Conservation (phyloP, 1,140 invertebrate genomes). For the Heliconius eleuchia region DNA sequence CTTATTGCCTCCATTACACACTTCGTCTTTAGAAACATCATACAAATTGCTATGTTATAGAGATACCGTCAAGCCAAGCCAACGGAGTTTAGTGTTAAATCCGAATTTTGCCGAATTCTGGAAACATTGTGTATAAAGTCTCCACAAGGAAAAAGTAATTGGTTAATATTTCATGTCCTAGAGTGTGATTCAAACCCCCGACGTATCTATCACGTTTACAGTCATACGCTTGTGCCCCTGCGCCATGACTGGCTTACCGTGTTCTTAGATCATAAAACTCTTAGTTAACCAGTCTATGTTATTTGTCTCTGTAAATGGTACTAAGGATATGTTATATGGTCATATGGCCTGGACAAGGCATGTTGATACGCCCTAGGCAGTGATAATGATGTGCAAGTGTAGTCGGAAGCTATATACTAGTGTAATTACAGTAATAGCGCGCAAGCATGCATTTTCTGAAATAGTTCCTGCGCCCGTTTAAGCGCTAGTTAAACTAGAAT, state of each 20-base stretch:
- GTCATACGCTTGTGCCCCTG: too few species aligned
- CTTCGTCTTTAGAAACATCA: conserved; percentile 19
- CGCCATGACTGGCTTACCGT: neutral
- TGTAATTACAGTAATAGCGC: conserved; percentile 25
- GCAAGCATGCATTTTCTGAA: conserved; percentile 29
- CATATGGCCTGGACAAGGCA: conserved; percentile 30
- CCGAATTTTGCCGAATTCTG: too few species aligned
- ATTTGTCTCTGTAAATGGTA: conserved; percentile 52
- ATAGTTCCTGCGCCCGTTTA: conserved; percentile 18
- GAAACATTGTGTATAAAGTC: too few species aligned
- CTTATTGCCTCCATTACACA: conserved; percentile 50
- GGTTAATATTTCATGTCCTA: too few species aligned
- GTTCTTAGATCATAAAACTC: conserved; percentile 52
- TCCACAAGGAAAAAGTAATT: too few species aligned
- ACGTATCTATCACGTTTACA: too few species aligned
- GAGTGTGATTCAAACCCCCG: too few species aligned
- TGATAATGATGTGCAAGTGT: conserved; percentile 34
- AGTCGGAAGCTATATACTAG: conserved; percentile 22
- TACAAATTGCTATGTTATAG: conserved; percentile 22
- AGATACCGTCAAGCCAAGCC: conserved; percentile 16
- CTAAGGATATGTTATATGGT: conserved; percentile 47
- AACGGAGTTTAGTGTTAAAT: too few species aligned
- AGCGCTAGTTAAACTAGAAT: conserved; percentile 9
- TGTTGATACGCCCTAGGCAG: conserved; percentile 35
- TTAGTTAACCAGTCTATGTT: conserved; percentile 56